These are phyloP conservation scores for Anniella stebbinsi DNA, from an alignment of 2,797 vertebrate genomes.

Conservation along the genomic window DNA sequence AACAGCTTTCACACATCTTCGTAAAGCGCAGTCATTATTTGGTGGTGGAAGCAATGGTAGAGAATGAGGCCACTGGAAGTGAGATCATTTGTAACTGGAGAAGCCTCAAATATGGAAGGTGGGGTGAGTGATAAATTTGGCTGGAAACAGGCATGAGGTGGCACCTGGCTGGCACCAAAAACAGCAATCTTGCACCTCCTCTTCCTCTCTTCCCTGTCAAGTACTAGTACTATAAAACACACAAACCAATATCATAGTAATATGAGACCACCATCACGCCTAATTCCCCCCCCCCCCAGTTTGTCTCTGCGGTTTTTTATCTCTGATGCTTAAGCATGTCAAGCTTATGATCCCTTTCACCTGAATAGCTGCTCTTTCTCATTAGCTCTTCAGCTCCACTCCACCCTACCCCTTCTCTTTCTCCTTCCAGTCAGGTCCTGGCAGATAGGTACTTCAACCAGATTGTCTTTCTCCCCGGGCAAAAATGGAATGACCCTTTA, in stretches of 20 bases:
- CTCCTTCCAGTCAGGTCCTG: too few species aligned
- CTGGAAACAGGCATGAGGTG: neutral
- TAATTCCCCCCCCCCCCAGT: too few species aligned
- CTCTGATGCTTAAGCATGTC: too few species aligned
- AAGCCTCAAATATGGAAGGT: neutral
- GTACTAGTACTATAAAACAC: neutral
- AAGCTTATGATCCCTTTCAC: too few species aligned
- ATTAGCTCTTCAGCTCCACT: too few species aligned
- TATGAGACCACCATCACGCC: neutral
- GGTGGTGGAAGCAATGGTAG: neutral
- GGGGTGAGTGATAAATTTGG: neutral
- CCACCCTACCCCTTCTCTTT: too few species aligned
- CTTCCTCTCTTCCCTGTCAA: neutral
- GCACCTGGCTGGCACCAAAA: neutral
- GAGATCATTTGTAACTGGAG: neutral
- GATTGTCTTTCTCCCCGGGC: too few species aligned
- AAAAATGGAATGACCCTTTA: too few species aligned
- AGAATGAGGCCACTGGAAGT: neutral
- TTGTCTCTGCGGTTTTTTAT: too few species aligned
- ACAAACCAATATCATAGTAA: neutral
- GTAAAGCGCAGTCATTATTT: neutral
- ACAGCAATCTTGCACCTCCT: neutral
- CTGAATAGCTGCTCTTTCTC: too few species aligned
- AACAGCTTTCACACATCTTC: slow-evolving; percentile 8
- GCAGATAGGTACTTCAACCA: too few species aligned